Percentiles rank a stretch among this genome's conserved stretches.
Evolutionary conservation across 64 coral and sea anemone species (phyloP).

Genomic region (Montipora capricornis): DNA sequence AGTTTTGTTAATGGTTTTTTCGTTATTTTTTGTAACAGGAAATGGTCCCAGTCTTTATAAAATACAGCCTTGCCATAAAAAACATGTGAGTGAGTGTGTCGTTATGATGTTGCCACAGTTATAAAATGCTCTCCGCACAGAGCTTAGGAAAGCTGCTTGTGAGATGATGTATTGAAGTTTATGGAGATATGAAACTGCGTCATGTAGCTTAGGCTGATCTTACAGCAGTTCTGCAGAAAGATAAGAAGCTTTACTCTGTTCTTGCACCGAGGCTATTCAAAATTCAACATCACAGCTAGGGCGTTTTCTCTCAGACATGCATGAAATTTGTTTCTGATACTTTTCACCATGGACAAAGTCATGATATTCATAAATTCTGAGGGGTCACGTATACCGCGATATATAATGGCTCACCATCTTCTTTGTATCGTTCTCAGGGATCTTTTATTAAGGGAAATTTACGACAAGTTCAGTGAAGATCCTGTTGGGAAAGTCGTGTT

Average conservation of each 20-base stretch:
- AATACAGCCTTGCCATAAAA: slow-evolving; percentile 89
- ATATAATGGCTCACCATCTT: neutral
- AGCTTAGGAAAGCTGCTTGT: too few relatives aligned
- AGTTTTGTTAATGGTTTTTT: neutral
- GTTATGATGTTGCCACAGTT: neutral
- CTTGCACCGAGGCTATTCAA: too few relatives aligned
- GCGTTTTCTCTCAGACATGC: too few relatives aligned
- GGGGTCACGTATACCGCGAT: neutral
- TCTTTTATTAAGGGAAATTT: slow-evolving; percentile 88
- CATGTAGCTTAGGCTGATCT: too few relatives aligned
- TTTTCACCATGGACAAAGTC: too few relatives aligned
- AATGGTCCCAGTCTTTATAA: slow-evolving; percentile 85
- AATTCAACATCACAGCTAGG: too few relatives aligned
- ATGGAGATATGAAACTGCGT: too few relatives aligned
- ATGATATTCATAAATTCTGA: too few relatives aligned
- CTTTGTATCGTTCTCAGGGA: slow-evolving; percentile 54
- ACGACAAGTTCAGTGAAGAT: slow-evolving; percentile 91
- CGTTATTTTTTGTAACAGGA: slow-evolving; percentile 65
- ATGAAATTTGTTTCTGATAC: too few relatives aligned
- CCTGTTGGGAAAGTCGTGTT: slow-evolving; percentile 75
- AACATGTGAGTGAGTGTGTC: slow-evolving; percentile 75
- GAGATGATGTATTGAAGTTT: too few relatives aligned
- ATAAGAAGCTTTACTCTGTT: too few relatives aligned
- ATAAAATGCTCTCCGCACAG: neutral
- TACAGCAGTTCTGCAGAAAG: too few relatives aligned